Conservation (phyloP, 2,113 vertebrate species). For the mouse (Mus musculus) region GRCm39 chr2:147256001-147256500, state of each 20-base stretch:
- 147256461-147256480: not conserved
- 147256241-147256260: not conserved
- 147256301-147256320: not conserved
- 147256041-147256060: not conserved
- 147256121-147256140: not conserved
- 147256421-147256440: not conserved
- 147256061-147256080: not conserved
- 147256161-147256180: not conserved
- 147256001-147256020: not conserved
- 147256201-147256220: fast-evolving
- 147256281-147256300: not conserved
- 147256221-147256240: not conserved
- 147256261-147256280: not conserved
- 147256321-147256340: not conserved
- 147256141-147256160: not conserved
- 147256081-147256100: not conserved
- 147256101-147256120: constrained; percentile 1
- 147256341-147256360: not conserved
- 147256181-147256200: not conserved
- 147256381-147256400: too few relatives aligned
- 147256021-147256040: constrained; percentile 49
- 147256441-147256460: not conserved
- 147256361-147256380: not conserved
- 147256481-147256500: not conserved
- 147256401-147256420: not conserved